Evolutionary conservation across 2,888 invertebrate species (phyloP).

Genomic region (Venusia cambrica): DNA sequence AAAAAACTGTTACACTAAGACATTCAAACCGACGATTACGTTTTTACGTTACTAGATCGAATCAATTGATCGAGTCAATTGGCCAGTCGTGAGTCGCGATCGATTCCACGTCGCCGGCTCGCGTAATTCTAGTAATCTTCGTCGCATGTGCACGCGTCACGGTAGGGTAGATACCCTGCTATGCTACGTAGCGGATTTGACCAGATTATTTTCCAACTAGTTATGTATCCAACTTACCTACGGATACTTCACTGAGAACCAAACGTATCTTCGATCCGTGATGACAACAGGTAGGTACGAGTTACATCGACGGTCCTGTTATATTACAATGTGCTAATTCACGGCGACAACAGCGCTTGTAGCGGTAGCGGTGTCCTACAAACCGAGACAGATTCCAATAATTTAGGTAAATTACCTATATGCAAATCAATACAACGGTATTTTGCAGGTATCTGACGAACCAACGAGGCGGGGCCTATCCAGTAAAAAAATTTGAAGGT

Average conservation of each 20-base stretch:
- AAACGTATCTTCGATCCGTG: too few species aligned
- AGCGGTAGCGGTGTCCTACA: slow-evolving; percentile 31
- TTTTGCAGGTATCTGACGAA: slow-evolving; percentile 19
- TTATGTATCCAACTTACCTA: too few species aligned
- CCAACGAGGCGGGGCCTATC: too few species aligned
- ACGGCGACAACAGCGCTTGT: slow-evolving; percentile 17
- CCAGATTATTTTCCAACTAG: too few species aligned
- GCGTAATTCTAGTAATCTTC: slow-evolving; percentile 24
- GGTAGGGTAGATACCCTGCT: slow-evolving; percentile 8
- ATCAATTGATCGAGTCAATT: slow-evolving; percentile 12
- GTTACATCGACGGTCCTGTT: too few species aligned
- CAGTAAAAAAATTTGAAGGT: slow-evolving; percentile 5
- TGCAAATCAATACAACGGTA: slow-evolving; percentile 28
- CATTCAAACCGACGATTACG: too few species aligned
- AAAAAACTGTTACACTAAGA: too few species aligned
- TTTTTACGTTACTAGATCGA: too few species aligned
- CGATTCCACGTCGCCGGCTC: slow-evolving; percentile 19
- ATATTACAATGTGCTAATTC: slow-evolving; percentile 29
- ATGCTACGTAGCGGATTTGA: slow-evolving; percentile 16
- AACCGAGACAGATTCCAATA: slow-evolving; percentile 25
- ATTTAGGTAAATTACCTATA: slow-evolving; percentile 29
- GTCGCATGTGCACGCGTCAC: slow-evolving; percentile 19
- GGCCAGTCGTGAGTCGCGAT: slow-evolving; percentile 12
- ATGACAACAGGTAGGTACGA: too few species aligned
- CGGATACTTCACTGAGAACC: too few species aligned